These are phyloP conservation scores for Aleiodes testaceus DNA, from an alignment of 2,888 invertebrate genomes.

Conservation along the genomic window DNA sequence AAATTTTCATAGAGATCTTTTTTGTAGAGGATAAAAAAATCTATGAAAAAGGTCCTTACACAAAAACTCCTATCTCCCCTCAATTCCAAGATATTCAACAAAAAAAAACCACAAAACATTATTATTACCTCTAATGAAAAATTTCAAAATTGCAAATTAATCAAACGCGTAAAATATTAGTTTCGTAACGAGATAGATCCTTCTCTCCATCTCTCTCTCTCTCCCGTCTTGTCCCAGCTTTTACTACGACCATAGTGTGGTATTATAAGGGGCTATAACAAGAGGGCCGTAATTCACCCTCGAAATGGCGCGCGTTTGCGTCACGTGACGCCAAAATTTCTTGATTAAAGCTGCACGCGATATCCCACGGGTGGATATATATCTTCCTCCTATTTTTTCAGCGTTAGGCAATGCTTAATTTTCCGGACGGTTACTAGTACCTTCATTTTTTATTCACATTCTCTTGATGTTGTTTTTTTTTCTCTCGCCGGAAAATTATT, in stretches of 20 bases:
- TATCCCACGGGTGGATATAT: constrained; percentile 49
- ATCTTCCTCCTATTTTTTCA: constrained; percentile 31
- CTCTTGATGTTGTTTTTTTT: constrained; percentile 31
- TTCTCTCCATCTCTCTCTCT: neutral
- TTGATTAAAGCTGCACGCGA: constrained; percentile 68
- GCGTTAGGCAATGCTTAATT: constrained; percentile 45
- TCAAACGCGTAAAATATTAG: neutral
- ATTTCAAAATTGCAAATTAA: neutral
- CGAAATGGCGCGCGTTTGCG: constrained; percentile 59
- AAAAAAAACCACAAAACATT: too few species aligned
- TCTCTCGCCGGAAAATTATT: constrained; percentile 37
- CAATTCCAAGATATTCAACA: too few species aligned
- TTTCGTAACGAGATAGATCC: constrained; percentile 13
- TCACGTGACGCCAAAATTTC: constrained; percentile 65
- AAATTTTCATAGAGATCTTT: too few species aligned
- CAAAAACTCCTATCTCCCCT: too few species aligned
- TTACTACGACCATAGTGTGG: constrained; percentile 41
- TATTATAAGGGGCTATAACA: constrained; percentile 35
- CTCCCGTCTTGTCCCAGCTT: constrained; percentile 26
- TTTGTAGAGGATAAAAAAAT: too few species aligned
- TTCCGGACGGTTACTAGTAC: constrained; percentile 45
- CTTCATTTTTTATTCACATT: constrained; percentile 13
- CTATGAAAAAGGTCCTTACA: too few species aligned
- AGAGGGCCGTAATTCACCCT: constrained; percentile 61
- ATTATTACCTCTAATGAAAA: neutral